Percentiles rank a stretch among this genome's conserved stretches.
Conservation (phyloP, 2,113 vertebrate species). For the Isurus oxyrinchus region DNA sequence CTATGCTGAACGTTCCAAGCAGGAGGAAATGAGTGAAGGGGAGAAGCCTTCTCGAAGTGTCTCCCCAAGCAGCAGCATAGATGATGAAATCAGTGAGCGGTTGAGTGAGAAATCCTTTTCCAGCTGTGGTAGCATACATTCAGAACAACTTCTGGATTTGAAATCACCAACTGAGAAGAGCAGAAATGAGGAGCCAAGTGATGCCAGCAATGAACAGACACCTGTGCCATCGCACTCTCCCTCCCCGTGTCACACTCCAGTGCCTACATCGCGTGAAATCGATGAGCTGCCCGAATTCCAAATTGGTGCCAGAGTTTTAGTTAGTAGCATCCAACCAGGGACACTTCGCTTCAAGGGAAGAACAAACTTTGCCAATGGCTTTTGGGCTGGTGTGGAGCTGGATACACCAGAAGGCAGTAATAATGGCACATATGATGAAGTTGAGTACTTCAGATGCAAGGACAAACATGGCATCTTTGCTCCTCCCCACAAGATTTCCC, state of each 20-base stretch:
- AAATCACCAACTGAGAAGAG: constrained; percentile 53
- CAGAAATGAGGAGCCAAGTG: constrained; percentile 53
- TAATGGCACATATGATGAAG: constrained; percentile 75
- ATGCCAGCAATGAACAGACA: constrained; percentile 47
- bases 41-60: background rate
- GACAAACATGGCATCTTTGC: constrained; percentile 86
- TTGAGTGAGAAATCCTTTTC: constrained; percentile 59
- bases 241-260: constrained; percentile 42
- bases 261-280: constrained; percentile 42
- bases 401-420: constrained; percentile 89
- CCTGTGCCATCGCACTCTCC: constrained; percentile 42
- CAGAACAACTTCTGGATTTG: constrained; percentile 62
- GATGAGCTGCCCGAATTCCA: constrained; percentile 65
- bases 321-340: constrained; percentile 80
- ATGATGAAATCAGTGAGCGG: constrained; percentile 73
- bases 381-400: constrained; percentile 90
- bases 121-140: constrained; percentile 52
- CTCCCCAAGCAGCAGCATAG: constrained; percentile 46
- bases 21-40: background rate
- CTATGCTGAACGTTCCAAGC: background rate
- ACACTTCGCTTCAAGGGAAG: constrained; percentile 81
- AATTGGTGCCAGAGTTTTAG: constrained; percentile 79
- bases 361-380: constrained; percentile 81
- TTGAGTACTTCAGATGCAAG: constrained; percentile 77
- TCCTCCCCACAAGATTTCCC: constrained; percentile 82